phyloP scores from a whole-genome alignment of 2,797 vertebrate genomes.

The Aulostomus chinensis region DNA sequence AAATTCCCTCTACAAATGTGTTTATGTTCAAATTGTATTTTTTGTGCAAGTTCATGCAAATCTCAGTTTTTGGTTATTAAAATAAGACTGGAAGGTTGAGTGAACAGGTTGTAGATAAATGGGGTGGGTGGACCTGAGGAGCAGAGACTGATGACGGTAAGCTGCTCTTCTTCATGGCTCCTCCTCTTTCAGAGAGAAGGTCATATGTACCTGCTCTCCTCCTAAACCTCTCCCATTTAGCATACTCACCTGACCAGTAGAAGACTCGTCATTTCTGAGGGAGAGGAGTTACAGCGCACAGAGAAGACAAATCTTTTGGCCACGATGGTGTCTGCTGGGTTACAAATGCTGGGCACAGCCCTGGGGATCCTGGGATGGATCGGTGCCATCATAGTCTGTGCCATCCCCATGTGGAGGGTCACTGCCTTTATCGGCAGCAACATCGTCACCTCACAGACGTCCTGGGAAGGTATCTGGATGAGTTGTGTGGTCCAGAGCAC shows the following conservation, averaged over 20 bases:
- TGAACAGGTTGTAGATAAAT: constrained; percentile 26
- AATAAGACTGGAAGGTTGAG: neutral
- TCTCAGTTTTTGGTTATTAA: neutral
- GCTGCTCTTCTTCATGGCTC: constrained; percentile 19
- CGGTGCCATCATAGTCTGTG: constrained; percentile 85
- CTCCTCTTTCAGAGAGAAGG: constrained; percentile 31
- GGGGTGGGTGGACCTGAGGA: constrained; percentile 23
- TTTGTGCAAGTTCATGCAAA: neutral
- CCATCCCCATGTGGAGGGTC: constrained; percentile 94
- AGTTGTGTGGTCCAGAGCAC: constrained; percentile 94
- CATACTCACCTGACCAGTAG: constrained; percentile 9
- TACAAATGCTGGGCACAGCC: constrained; percentile 90
- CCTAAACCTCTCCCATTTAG: constrained; percentile 29
- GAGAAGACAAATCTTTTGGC: constrained; percentile 1
- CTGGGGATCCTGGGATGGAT: constrained; percentile 92
- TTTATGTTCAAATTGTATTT: neutral
- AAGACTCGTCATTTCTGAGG: constrained; percentile 1
- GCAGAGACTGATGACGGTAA: constrained; percentile 12
- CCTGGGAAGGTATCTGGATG: constrained; percentile 98
- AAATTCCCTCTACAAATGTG: too few relatives aligned
- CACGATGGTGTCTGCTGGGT: constrained; percentile 89
- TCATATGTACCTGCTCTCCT: constrained; percentile 37
- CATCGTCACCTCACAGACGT: constrained; percentile 89
- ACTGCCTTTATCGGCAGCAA: constrained; percentile 90
- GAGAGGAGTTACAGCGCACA: neutral